Conservation (phyloP, 1,140 invertebrate species). For the Caenorhabditis elegans region WBcel235 BX284604.4:11578001-11578500, state of each 20-base stretch:
- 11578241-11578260: background rate
- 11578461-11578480: slow-evolving; percentile 8
- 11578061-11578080: background rate
- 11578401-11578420: slow-evolving; percentile 11
- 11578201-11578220: no score
- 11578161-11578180: slow-evolving; percentile 8
- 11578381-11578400: background rate
- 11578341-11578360: background rate
- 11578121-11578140: background rate
- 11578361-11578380: no score
- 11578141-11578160: background rate
- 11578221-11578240: no score
- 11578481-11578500: slow-evolving; percentile 3
- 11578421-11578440: background rate
- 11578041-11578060: background rate
- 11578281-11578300: background rate
- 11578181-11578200: background rate
- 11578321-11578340: slow-evolving; percentile 15
- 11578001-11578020: no score
- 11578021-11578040: no score
- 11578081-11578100: background rate
- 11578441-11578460: background rate
- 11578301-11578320: background rate
- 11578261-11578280: slow-evolving; percentile 9
- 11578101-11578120: background rate